phyloP scores from a whole-genome alignment of 2,797 vertebrate genomes.

The Tiaroga cobitis region DNA sequence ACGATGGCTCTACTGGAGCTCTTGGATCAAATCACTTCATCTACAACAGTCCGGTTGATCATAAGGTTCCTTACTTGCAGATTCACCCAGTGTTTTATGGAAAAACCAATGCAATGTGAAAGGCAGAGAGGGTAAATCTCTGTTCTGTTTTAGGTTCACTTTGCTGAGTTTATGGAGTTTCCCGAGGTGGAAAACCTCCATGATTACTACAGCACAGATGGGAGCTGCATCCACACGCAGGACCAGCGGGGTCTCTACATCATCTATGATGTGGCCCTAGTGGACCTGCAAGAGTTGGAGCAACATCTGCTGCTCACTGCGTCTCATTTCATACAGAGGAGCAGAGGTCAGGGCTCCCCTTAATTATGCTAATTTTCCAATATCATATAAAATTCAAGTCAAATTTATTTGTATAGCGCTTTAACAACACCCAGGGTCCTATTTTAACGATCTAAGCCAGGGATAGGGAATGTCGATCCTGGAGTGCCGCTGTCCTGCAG shows the following conservation, averaged over 20 bases:
- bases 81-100: not conserved
- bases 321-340: conserved; percentile 74
- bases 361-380: not conserved
- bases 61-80: conserved; percentile 69
- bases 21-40: conserved; percentile 64
- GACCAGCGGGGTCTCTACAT: conserved; percentile 74
- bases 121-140: not conserved
- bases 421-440: not conserved
- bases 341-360: conserved; percentile 57
- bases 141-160: conserved; percentile 66
- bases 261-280: conserved; percentile 73
- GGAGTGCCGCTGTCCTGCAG: too few relatives aligned
- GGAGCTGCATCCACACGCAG: conserved; percentile 71
- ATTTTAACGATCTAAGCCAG: too few relatives aligned
- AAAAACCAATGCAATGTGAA: not conserved
- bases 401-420: not conserved
- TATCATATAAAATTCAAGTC: not conserved
- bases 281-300: conserved; percentile 75
- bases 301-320: conserved; percentile 74
- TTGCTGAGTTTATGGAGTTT: conserved; percentile 78
- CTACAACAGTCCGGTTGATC: conserved; percentile 74
- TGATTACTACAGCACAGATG: conserved; percentile 73
- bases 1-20: conserved; percentile 65
- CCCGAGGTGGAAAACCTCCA: conserved; percentile 79
- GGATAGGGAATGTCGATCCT: too few relatives aligned